These are phyloP conservation scores for Dryoscopus gambensis DNA, from an alignment of 2,113 vertebrate genomes.

Conservation along the genomic window DNA sequence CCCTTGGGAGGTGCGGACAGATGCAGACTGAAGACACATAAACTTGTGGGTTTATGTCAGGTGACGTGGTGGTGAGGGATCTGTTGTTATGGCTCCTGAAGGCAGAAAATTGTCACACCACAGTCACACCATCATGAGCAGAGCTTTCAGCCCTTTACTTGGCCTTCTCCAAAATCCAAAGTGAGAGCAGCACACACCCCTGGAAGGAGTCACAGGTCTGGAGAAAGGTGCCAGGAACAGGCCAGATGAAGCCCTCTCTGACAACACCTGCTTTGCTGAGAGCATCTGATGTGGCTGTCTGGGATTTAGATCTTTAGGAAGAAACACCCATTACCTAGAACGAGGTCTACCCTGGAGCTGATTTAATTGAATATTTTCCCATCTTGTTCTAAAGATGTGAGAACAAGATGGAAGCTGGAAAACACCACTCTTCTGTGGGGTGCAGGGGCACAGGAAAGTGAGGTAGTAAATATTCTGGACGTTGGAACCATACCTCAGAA, in stretches of 20 bases:
- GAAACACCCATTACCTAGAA: accelerated
- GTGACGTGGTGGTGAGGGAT: accelerated
- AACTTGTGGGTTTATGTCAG: not conserved
- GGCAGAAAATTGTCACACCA: not conserved
- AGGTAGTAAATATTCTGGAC: not conserved
- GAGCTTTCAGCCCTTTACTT: not conserved
- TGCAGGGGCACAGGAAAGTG: not conserved
- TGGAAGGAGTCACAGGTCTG: not conserved
- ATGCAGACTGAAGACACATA: accelerated
- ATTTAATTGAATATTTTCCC: not conserved
- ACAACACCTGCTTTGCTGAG: not conserved
- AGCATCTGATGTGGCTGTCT: not conserved
- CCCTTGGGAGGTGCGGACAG: accelerated
- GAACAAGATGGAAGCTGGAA: not conserved
- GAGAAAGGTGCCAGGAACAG: not conserved
- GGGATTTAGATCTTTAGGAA: not conserved
- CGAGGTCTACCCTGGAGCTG: not conserved
- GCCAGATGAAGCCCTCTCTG: not conserved
- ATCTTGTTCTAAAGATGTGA: not conserved
- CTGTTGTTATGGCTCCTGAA: not conserved
- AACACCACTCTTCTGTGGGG: not conserved
- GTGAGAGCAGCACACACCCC: not conserved
- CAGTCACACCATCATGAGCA: not conserved
- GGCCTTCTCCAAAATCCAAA: not conserved
- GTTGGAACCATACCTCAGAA: not conserved